Evolutionary conservation across 2,888 invertebrate species (phyloP).

Genomic region (Tetragonisca angustula): DNA sequence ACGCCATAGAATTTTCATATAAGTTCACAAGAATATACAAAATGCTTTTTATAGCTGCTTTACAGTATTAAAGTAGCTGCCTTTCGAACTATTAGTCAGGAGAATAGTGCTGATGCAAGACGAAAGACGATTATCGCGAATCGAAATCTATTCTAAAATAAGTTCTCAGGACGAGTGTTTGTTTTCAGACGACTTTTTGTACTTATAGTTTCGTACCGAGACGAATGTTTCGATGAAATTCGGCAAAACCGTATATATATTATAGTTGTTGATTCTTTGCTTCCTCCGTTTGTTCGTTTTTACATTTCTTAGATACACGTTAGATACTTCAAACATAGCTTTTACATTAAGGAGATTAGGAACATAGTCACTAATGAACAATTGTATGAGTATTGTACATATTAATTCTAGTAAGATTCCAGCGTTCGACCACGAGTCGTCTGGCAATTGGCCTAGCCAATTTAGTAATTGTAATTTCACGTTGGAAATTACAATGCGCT

Average conservation of each 20-base stretch:
- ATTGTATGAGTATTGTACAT: conserved; percentile 29
- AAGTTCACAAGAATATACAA: conserved; percentile 42
- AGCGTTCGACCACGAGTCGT: conserved; percentile 33
- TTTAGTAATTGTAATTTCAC: conserved; percentile 66
- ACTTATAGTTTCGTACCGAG: background rate
- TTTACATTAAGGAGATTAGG: background rate
- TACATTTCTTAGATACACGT: conserved; percentile 22
- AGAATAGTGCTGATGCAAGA: conserved; percentile 47
- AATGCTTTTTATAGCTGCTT: conserved; percentile 59
- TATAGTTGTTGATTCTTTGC: conserved; percentile 26
- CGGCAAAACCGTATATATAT: background rate
- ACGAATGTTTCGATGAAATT: background rate
- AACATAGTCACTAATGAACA: conserved; percentile 6
- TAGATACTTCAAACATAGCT: conserved; percentile 3
- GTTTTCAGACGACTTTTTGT: conserved; percentile 6
- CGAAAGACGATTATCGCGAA: background rate
- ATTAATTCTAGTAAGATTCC: conserved; percentile 33
- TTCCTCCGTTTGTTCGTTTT: conserved; percentile 24
- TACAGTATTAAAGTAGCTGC: conserved; percentile 54
- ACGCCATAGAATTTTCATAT: conserved; percentile 50
- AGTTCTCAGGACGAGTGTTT: conserved; percentile 20
- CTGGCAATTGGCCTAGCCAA: conserved; percentile 58
- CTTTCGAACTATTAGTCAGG: conserved; percentile 40
- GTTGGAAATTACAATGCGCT: conserved; percentile 59
- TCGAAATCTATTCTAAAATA: conserved; percentile 1